A percentile compares a stretch with the other conserved stretches of the same genome.
These are phyloP conservation scores for Cydia pomonella DNA, from an alignment of 1,140 invertebrate species.

Conservation along the genomic window DNA sequence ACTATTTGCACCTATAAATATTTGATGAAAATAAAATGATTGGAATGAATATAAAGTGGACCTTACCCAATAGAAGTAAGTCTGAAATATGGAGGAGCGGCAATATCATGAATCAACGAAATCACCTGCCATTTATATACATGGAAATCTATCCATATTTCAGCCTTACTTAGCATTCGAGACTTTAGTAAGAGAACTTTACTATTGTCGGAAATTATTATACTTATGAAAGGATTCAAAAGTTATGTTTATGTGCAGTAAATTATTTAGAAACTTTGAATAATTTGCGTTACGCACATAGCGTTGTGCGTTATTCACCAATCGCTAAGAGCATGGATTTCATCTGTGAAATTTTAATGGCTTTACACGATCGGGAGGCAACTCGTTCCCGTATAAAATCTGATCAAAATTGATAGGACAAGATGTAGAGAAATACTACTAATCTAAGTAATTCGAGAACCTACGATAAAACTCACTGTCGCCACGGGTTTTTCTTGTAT, in stretches of 20 bases:
- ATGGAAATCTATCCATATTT: slow-evolving; percentile 27
- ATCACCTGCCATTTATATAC: slow-evolving; percentile 26
- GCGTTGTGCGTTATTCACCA: no score
- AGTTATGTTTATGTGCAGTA: not conserved
- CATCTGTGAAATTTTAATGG: not conserved
- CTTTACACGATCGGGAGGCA: no score
- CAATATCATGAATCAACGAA: slow-evolving; percentile 30
- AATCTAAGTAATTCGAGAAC: no score
- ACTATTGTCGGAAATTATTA: not conserved
- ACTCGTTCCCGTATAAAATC: no score
- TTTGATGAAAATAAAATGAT: slow-evolving; percentile 23
- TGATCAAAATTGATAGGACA: no score
- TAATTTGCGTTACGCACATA: not conserved
- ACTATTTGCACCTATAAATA: slow-evolving; percentile 4
- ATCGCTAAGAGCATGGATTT: not conserved
- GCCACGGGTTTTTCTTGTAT: no score
- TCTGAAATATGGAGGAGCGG: slow-evolving; percentile 1
- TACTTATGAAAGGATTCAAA: not conserved
- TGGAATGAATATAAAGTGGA: slow-evolving; percentile 24
- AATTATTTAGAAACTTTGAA: not conserved
- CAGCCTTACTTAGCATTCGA: not conserved
- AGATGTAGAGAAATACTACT: no score
- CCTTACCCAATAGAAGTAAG: slow-evolving; percentile 6
- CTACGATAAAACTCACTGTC: no score
- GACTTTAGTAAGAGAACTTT: not conserved